A percentile compares a stretch with the other conserved stretches of the same genome.
Evolutionary conservation across 2,888 invertebrate genomes (phyloP).

Genomic region (Ectemnius lituratus): DNA sequence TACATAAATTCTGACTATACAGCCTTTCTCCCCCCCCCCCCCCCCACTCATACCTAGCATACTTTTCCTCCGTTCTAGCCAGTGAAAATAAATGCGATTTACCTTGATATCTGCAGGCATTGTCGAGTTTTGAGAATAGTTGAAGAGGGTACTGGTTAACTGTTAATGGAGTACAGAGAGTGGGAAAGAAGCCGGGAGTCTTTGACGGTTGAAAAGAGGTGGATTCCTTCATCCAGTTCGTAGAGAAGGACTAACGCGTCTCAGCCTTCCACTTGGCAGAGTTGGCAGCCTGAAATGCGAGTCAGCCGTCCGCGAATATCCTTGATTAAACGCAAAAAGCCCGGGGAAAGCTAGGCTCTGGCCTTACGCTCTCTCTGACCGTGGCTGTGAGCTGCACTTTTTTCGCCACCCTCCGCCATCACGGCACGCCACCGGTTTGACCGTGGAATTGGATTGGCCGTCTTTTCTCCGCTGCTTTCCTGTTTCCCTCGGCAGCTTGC

Average conservation of each 20-base stretch:
- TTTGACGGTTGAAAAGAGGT: slow-evolving; percentile 56
- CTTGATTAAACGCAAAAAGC: slow-evolving; percentile 77
- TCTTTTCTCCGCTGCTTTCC: slow-evolving; percentile 50
- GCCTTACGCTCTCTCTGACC: slow-evolving; percentile 46
- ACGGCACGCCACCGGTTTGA: slow-evolving; percentile 60
- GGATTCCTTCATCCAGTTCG: slow-evolving; percentile 59
- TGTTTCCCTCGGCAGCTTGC: slow-evolving; percentile 29
- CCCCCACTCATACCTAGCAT: too few species aligned
- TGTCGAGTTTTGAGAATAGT: too few species aligned
- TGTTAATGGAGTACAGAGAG: slow-evolving; percentile 2
- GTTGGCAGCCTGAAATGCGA: slow-evolving; percentile 62
- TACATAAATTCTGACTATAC: slow-evolving; percentile 35
- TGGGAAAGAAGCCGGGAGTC: slow-evolving; percentile 22
- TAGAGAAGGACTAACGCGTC: too few species aligned
- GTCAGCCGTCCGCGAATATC: slow-evolving; percentile 75
- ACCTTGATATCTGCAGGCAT: too few species aligned
- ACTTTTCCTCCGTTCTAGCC: neutral
- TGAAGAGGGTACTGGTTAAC: too few species aligned
- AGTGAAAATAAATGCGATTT: too few species aligned
- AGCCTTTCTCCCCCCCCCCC: too few species aligned
- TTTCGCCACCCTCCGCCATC: slow-evolving; percentile 63
- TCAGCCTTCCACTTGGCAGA: slow-evolving; percentile 43
- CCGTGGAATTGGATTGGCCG: slow-evolving; percentile 67
- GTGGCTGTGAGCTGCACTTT: slow-evolving; percentile 52
- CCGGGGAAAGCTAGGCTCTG: slow-evolving; percentile 46